These are phyloP conservation scores for Neogobius melanostomus DNA, from an alignment of 2,113 vertebrate species.

Conservation along the genomic window DNA sequence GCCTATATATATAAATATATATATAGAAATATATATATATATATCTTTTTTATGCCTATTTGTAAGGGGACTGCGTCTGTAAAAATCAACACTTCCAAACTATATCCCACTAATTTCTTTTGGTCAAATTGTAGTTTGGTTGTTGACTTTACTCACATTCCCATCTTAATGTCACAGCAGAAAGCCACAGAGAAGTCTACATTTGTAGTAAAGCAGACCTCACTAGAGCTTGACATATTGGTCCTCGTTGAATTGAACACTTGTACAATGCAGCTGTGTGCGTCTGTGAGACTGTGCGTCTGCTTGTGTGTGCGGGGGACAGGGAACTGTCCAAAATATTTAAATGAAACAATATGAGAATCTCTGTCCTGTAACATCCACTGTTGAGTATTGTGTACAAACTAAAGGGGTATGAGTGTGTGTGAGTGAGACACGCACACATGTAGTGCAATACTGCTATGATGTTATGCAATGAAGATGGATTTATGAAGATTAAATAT, in stretches of 20 bases:
- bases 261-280: conserved; percentile 61
- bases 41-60: conserved; percentile 74
- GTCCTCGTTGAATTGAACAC: conserved; percentile 35
- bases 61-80: conserved; percentile 72
- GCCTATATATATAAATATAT: conserved; percentile 68
- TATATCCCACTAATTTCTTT: conserved; percentile 59
- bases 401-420: conserved; percentile 39
- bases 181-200: conserved; percentile 35
- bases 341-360: conserved; percentile 51
- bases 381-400: conserved; percentile 55
- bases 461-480: conserved; percentile 74
- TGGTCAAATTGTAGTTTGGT: conserved; percentile 58
- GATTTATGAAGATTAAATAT: conserved; percentile 55
- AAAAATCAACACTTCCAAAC: conserved; percentile 64
- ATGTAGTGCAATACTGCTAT: conserved; percentile 68
- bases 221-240: conserved; percentile 46
- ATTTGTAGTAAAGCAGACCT: conserved; percentile 51
- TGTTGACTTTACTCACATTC: conserved; percentile 59
- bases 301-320: conserved; percentile 31
- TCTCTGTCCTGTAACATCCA: conserved; percentile 52
- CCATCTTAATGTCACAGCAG: conserved; percentile 59
- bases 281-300: conserved; percentile 44
- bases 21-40: conserved; percentile 68
- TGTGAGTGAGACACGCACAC: conserved; percentile 50
- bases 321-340: conserved; percentile 41